Base-by-base conservation (phyloP, 1,140 invertebrate genomes). In the Hyphantria cunea region DNA sequence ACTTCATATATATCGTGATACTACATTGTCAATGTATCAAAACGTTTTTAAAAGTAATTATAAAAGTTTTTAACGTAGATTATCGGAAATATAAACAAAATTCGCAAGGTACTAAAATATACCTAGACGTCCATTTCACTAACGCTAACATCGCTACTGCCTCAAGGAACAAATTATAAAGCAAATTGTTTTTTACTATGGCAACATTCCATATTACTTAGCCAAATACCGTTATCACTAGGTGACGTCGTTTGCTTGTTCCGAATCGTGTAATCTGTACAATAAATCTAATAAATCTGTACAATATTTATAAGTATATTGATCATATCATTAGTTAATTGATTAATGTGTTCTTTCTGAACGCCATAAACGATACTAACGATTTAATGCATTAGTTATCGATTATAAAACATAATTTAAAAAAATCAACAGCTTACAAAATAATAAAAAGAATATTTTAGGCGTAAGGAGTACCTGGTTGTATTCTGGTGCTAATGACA, bases 1-100 rank as follows among this genome's bases (percentile, higher is more conserved):
- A 51, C 25, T 10, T 5, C 14, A 76, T 72, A 70, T 77, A 72
- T 76, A 79, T 77, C 68, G 76, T 67, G 78, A 68, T 80, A 89
- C 84, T 84, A 82, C 77, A 85, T 87, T 62, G 71, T 86, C 78
- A 70, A 77, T 69, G 65, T 62, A 74, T 69, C 61, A 65, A 64
- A 82, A 70, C 51, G 72, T 68, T 80, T 90, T 86, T 87, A 72
- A 89, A 87, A 90, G 74, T 87, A 74, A 75, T 87, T 83, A 76
- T 71, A 90, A 90, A 90, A 90, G 86, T 90, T 90, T 89, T 78
- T 69, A 72, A 70, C 69, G 80, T 75, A 75, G 84, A 84, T 86
- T 83, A 76, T 76, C 80, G 84, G 55, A 81, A 80, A 87, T 90
- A 89, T 90, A 90, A 90, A 90, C 87, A 90, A 89, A 85, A 83